Base-by-base conservation (phyloP, 2,888 invertebrate species). In the Nudaria mundana region DNA sequence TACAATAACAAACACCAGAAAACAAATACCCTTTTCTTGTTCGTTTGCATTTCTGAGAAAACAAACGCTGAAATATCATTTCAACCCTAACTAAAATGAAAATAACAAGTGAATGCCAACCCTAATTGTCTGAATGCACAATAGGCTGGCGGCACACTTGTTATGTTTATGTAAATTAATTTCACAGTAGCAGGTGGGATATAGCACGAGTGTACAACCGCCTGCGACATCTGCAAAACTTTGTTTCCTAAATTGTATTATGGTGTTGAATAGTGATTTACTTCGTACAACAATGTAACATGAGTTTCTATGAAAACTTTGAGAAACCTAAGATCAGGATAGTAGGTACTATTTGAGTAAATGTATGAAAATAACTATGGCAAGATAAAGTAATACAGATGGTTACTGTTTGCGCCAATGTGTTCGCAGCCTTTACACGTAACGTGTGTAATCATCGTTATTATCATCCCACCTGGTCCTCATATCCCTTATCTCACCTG, bases 181-280 rank as follows among this genome's bases (percentile, higher is more conserved):
- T 29, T 28, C 5, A 24, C 32, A 55, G 57, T 45, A 51, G 46
- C 57, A 57, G 56, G 56, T 57, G 56, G 14, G 29, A 20, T 33
- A 13, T 5, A 11, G 35, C 35, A 46, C 52, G 48, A 34, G 58
- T 56, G 53, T 57, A 50, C 35, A 58, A 40, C 37, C 48, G 40
- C 37, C 47, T 49, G 37, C 34, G 46, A 38, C 38, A 63, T 63
- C 57, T 61, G 57, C 63, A 63, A 63, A 63, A 63, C 48, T 61
- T 63, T 48, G 52, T 41, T 44, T 41, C 34, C 50, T 34, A 46
- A 55, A 52, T 50, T 43, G 40, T 37, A 59, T 56, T 51, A 54
- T 40, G 51, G 51, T 48, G 47, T 41, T 48, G 48, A 49, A 52
- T 56, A 39, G 54, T 48, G 39, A 47, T 58, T 56, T 42, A 44